Conservation (phyloP, 2,888 invertebrate species). For the Amaurobius ferox region DNA sequence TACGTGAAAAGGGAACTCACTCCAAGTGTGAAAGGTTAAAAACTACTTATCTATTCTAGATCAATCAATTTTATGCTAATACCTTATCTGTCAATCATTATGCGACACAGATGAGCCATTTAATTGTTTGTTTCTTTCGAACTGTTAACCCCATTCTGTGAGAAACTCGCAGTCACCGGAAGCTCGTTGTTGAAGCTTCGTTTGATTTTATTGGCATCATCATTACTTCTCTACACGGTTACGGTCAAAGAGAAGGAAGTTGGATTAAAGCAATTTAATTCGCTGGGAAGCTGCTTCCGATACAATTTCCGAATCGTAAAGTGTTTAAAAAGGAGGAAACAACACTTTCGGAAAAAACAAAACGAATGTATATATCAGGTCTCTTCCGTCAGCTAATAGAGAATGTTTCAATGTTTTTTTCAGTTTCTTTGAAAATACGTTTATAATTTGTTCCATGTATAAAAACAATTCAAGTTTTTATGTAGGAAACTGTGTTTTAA, state of each 20-base stretch:
- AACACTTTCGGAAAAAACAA: not conserved
- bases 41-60: no score
- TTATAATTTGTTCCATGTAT: no score
- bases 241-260: not conserved
- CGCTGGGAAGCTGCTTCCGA: not conserved
- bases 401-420: no score
- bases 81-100: no score
- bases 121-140: not conserved
- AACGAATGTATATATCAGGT: not conserved
- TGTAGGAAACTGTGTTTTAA: no score
- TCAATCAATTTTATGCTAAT: no score
- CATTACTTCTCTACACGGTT: not conserved
- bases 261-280: not conserved
- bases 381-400: not conserved
- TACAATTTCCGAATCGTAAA: not conserved
- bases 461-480: no score
- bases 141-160: not conserved
- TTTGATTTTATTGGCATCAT: not conserved
- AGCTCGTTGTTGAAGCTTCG: no score
- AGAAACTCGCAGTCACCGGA: not conserved
- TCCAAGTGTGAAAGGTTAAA: no score
- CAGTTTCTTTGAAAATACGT: no score
- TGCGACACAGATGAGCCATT: no score
- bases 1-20: no score
- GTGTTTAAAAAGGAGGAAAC: not conserved